These are phyloP conservation scores for Mesocentrotus franciscanus DNA, from an alignment of 53 echinoderm and acorn worm genomes.

Conservation along the genomic window DNA sequence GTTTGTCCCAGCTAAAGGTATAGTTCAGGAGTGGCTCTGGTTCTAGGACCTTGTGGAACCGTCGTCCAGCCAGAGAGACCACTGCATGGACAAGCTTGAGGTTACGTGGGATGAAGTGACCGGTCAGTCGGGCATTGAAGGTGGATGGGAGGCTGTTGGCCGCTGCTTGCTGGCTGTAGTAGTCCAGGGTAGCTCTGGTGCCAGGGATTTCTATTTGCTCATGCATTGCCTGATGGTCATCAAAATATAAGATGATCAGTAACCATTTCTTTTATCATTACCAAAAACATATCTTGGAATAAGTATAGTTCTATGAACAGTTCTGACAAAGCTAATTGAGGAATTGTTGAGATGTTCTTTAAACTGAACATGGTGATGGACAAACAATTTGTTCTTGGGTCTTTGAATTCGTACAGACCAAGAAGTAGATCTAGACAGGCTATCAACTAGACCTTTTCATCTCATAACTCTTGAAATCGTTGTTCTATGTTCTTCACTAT, in stretches of 20 bases:
- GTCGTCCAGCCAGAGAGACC: slow-evolving; percentile 78
- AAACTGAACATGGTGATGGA: not conserved
- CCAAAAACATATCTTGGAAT: not conserved
- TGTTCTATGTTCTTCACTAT: not conserved
- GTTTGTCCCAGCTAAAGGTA: slow-evolving; percentile 83
- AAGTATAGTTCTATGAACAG: not conserved
- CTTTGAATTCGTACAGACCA: not conserved
- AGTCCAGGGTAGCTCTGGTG: slow-evolving; percentile 83
- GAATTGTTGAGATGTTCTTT: not conserved
- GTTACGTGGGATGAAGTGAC: slow-evolving; percentile 65
- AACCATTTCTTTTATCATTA: not conserved
- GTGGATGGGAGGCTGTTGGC: slow-evolving; percentile 63
- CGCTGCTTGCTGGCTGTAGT: slow-evolving; percentile 83
- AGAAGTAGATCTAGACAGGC: not conserved
- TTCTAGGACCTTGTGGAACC: slow-evolving; percentile 69
- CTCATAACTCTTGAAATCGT: not conserved
- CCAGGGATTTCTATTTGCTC: slow-evolving; percentile 82
- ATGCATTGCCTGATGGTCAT: slow-evolving; percentile 77
- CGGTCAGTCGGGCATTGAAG: slow-evolving; percentile 70
- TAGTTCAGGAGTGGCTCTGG: slow-evolving; percentile 80
- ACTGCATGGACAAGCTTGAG: slow-evolving; percentile 87
- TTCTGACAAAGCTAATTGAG: not conserved
- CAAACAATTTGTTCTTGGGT: not conserved
- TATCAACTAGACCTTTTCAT: not conserved
- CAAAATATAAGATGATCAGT: not conserved